Evolutionary conservation across 2,888 invertebrate species (phyloP), one percentile per base, ranked within the genome.

Genomic region (Meandrusa payeni): DNA sequence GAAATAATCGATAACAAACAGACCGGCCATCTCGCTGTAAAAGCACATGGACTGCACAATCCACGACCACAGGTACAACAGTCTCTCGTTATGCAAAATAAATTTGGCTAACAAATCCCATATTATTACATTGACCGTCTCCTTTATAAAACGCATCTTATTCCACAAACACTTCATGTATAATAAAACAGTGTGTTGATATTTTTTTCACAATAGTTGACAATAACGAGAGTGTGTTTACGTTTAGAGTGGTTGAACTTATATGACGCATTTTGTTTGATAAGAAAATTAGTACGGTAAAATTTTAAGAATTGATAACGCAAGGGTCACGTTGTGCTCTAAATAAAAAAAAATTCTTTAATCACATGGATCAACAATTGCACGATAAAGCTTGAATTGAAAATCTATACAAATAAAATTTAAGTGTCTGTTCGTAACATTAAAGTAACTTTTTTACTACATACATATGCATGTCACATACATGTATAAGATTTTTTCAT

Each of bases 51-150:
- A 22, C 7, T 46, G 45, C n/a, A 50, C 31, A 23, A 51, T 40
- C 26, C 37, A 29, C 19, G 10, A 26, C 48, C 48, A 51, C 24
- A 48, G 9, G 27, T 29, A 39, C 2, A 47, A 48, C 26, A 5
- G 29, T 32, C 19, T 27, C 20, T 44, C 28, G 9, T 20, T 40
- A 1, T 2, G 36, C 11, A 40, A 17, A 3, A 26, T 7, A 2
- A 40, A 10, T 13, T 43, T 45, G 2, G 50, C 47, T 2, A 50
- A 1, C 1, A 41, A 11, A 20, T 44, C 22, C 26, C 42, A 48
- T 3, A 45, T 13, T 5, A 48, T 26, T 10, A 19, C 41, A 17
- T 24, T 29, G 19, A 42, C 36, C 31, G 17, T 37, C 19, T n/a
- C 17, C 9, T 19, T 41, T 15, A 46, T 33, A 17, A 32, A 32